Conservation (phyloP, 2,797 vertebrate genomes). For the Thaleichthys pacificus region DNA sequence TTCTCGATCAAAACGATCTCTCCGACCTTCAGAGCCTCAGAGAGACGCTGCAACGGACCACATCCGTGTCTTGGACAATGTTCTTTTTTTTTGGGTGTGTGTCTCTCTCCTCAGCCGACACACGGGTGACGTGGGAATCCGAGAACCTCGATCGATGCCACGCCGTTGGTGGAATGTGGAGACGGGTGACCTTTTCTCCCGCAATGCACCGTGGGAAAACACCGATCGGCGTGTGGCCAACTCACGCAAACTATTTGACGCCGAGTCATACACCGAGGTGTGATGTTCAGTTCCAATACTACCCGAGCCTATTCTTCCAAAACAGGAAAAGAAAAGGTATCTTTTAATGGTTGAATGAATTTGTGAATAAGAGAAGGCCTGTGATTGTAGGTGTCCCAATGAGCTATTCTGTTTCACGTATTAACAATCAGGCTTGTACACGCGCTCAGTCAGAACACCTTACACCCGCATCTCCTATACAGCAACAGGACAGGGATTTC, state of each 20-base stretch:
- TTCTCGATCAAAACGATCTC: no score
- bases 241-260: not conserved
- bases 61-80: no score
- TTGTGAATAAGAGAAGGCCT: conserved; percentile 26
- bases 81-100: no score
- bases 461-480: conserved; percentile 39
- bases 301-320: not conserved
- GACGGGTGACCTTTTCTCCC: no score
- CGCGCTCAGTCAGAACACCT: conserved; percentile 57
- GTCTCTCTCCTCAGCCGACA: no score
- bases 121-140: no score
- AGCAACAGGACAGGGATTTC: conserved; percentile 35
- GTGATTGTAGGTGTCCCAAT: conserved; percentile 44
- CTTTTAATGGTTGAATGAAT: not conserved
- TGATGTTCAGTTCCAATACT: not conserved
- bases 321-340: not conserved
- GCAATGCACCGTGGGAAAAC: not conserved
- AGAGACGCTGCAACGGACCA: no score
- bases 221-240: not conserved
- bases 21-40: no score
- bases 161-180: no score
- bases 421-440: conserved; percentile 59
- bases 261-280: not conserved
- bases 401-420: conserved; percentile 54
- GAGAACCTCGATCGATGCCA: no score